Evolutionary conservation across 2,113 vertebrate species (phyloP), one percentile per base, ranked within the genome.

Genomic region (Paedocypris sp.): DNA sequence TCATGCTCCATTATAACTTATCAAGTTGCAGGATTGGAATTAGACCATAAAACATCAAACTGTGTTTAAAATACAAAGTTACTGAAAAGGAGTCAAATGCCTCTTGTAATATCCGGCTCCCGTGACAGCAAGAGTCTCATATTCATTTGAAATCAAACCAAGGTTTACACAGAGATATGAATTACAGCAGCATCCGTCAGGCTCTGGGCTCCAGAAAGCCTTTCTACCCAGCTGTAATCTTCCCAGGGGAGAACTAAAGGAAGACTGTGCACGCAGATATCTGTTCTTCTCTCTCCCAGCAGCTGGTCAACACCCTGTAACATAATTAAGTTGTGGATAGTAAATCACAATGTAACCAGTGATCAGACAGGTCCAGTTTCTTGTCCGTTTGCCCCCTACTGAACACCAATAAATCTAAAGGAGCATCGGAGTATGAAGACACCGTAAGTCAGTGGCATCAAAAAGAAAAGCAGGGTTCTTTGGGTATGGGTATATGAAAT

Each of bases 281-380:
- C 69, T 39, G 39, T n/a, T 38, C 57, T 28, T 47, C 53, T 60
- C 43, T 36, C 29, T 12, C 29, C 68, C 67, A 76, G 73, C 78
- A 79, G 67, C 79, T 64, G 73, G 72, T 57, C 46, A 52, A 73
- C 68, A 64, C 73, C 73, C 75, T 68, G 78, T 80, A 68, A 80
- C 74, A 82, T 85, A 84, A 87, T 87, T 85, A 87, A 86, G 84
- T 50, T 77, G 75, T 72, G 67, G 80, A 79, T 77, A 77, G 80
- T 85, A 85, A 86, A 84, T 86, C 83, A 85, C 68, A 32, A 68
- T 75, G 75, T 79, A 84, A 83, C 54, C 74, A 76, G 71, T 83
- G 82, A 85, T 86, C 79, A 84, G 73, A 82, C 75, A 64, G 59
- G 71, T 73, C 76, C 73, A 36, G 73, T 77, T 77, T 78, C 74